Evolutionary conservation across 2,113 vertebrate genomes (phyloP).

Genomic region (Sakesphorus luctuosus): DNA sequence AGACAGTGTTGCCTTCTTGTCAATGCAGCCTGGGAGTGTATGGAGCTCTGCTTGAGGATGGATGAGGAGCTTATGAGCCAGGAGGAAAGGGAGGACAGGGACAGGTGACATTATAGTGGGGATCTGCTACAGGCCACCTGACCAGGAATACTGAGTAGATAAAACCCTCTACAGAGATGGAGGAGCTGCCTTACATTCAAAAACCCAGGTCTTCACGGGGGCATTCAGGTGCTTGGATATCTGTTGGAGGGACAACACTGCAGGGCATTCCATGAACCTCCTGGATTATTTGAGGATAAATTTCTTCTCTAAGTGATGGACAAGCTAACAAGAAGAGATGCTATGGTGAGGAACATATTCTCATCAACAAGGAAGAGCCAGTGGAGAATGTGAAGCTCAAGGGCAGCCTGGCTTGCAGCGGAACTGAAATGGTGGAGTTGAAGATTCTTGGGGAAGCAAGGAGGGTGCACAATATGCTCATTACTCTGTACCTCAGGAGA

Average conservation of each 20-base stretch:
- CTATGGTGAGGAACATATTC: not conserved
- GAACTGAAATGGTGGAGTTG: not conserved
- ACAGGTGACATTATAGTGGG: not conserved
- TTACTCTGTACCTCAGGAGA: not conserved
- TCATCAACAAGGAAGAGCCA: not conserved
- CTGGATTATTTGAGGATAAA: not conserved
- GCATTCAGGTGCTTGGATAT: not conserved
- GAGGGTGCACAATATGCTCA: not conserved
- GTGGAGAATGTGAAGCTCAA: not conserved
- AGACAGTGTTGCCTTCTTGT: not conserved
- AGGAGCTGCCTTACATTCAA: not conserved
- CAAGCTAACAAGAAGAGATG: not conserved
- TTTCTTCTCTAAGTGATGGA: not conserved
- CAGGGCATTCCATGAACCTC: not conserved
- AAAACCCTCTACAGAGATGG: not conserved
- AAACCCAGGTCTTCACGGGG: not conserved
- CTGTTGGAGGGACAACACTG: not conserved
- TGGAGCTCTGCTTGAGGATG: not conserved
- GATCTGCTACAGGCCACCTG: not conserved
- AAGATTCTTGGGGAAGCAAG: not conserved
- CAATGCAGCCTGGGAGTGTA: not conserved
- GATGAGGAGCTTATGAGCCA: not conserved
- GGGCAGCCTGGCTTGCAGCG: not conserved
- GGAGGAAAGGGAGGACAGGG: not conserved
- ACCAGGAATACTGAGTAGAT: too few relatives aligned